These are phyloP conservation scores for Hipparchia sbordonii DNA, from an alignment of 2,888 invertebrate species.

Conservation along the genomic window DNA sequence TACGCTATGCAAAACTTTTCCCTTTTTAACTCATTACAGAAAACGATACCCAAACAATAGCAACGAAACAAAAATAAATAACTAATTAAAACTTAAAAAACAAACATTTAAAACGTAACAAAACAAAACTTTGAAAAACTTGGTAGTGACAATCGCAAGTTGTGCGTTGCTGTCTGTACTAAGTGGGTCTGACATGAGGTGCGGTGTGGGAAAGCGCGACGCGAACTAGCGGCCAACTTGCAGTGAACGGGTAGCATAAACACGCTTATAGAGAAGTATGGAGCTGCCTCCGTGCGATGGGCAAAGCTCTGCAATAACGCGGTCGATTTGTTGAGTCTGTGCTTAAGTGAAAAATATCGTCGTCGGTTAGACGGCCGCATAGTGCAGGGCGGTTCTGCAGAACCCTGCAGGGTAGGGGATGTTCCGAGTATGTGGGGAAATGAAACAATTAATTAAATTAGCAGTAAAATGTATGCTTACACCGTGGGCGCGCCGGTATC, in stretches of 20 bases:
- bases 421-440: conserved; percentile 63
- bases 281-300: conserved; percentile 45
- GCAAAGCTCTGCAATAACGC: conserved; percentile 52
- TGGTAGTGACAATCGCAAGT: too few relatives aligned
- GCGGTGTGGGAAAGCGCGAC: too few relatives aligned
- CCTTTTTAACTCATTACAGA: too few relatives aligned
- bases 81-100: too few relatives aligned
- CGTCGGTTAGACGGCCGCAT: conserved; percentile 49
- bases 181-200: too few relatives aligned
- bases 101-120: too few relatives aligned
- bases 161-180: too few relatives aligned
- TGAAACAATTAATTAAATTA: conserved; percentile 79
- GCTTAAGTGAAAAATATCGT: conserved; percentile 72
- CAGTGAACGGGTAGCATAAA: background rate
- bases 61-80: too few relatives aligned
- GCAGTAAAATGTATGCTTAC: conserved; percentile 67
- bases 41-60: too few relatives aligned
- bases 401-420: conserved; percentile 31
- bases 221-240: too few relatives aligned
- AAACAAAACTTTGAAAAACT: too few relatives aligned
- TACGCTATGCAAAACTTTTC: too few relatives aligned
- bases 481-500: conserved; percentile 52
- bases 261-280: background rate
- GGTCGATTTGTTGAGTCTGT: conserved; percentile 63
- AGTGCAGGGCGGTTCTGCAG: conserved; percentile 14